Evolutionary conservation across 2,888 invertebrate genomes (phyloP).

Genomic region (Myathropa florea): DNA sequence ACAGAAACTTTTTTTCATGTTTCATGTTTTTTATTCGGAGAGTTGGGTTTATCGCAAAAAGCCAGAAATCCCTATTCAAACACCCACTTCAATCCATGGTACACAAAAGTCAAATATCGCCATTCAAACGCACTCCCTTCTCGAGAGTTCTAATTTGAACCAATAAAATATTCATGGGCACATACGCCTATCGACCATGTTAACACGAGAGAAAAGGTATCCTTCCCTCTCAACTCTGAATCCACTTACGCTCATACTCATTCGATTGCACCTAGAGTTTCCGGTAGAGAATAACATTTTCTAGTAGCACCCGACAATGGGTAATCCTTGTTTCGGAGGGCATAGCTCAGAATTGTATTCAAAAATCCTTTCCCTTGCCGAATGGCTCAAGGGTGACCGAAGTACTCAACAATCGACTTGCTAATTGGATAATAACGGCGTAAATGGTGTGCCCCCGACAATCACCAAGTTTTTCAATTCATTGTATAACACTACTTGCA

Average conservation of each 20-base stretch:
- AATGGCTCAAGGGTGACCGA: slow-evolving; percentile 19
- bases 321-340: slow-evolving; percentile 39
- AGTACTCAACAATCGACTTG: slow-evolving; percentile 50
- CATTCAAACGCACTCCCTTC: slow-evolving; percentile 17
- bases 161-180: slow-evolving; percentile 54
- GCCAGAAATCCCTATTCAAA: not conserved
- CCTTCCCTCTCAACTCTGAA: not conserved
- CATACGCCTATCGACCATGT: slow-evolving; percentile 5
- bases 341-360: slow-evolving; percentile 38
- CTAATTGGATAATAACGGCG: slow-evolving; percentile 65
- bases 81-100: not conserved
- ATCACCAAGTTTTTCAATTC: not conserved
- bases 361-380: not conserved
- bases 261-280: not conserved
- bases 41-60: not conserved
- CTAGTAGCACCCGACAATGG: slow-evolving; percentile 14
- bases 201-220: not conserved
- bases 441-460: slow-evolving; percentile 41
- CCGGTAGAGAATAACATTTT: slow-evolving; percentile 17
- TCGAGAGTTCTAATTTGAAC: slow-evolving; percentile 27
- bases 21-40: not conserved
- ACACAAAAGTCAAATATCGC: slow-evolving; percentile 22
- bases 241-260: slow-evolving; percentile 24
- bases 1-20: not conserved
- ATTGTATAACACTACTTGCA: not conserved